Base-by-base conservation (phyloP, 30 jellyfish, hydroid and myxozoan genomes). In the Aurelia coerulea region DNA sequence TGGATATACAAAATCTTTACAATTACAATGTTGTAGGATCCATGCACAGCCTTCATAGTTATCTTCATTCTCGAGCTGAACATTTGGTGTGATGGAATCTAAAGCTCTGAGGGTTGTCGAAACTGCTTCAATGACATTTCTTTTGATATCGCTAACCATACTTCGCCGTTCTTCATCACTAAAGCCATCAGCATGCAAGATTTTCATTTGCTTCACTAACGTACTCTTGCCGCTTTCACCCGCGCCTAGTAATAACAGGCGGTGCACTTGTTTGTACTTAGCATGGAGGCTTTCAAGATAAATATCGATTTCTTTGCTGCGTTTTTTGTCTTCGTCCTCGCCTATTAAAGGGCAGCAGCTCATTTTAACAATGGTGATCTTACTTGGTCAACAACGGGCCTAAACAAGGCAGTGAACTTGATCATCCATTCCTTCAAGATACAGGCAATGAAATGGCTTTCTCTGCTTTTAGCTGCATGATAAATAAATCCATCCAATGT, bases 221-320 rank as follows among this genome's bases (percentile, higher is more conserved):
- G 98, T 93, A 67, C 98, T 93, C 68, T 93, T 93, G 10, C 98
- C 98, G 67, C 98, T 89, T 58, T 93, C 98, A 31, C 96, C 98
- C 23, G 98, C 98, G 39, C 98, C 98, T 3, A 93, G 91, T 64
- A 93, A 54, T 65, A 93, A 75, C 76, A 93, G 76, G 34, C 98
- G 95, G 77, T 93, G 98, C 4, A 79, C 78, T 12, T 65, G 74
- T 29, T 73, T 79, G 80, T 93, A 93, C 32, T 80, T 80, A 2
- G 80, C 84, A 62, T 70, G 37, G n/a, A 82, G 88, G 16, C 78
- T 67, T 41, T 73, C 96, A 69, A 93, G 62, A 49, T 10, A 88
- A 7, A 53, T 68, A 67, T 93, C 98, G 14, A 93, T 93, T 53
- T 78, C 88, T 59, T 74, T 74, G 77, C 98, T 93, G 66, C 67